A percentile compares a stretch with the other conserved stretches of the same genome.
These are phyloP conservation scores for human DNA, from an alignment of 2,113 vertebrate genomes.

Conservation along the genomic window GRCh38 chr1:198278501-198279000, in stretches of 20 bases:
- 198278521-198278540: neutral
- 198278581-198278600: neutral
- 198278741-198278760: neutral
- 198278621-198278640: neutral
- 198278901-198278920: neutral
- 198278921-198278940: neutral
- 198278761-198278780: neutral
- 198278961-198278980: conserved; percentile 99
- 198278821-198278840: neutral
- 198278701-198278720: neutral
- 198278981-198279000: conserved; percentile 97
- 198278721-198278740: neutral
- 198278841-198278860: neutral
- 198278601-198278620: neutral
- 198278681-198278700: neutral
- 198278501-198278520: neutral
- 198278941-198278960: conserved; percentile 91
- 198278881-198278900: neutral
- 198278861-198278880: neutral
- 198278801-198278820: neutral
- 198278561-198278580: neutral
- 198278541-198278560: neutral
- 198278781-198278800: neutral
- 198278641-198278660: neutral
- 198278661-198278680: neutral